Evolutionary conservation across 92 coral and sea anemone species (phyloP).

Genomic region (Chrysogorgia sp.): DNA sequence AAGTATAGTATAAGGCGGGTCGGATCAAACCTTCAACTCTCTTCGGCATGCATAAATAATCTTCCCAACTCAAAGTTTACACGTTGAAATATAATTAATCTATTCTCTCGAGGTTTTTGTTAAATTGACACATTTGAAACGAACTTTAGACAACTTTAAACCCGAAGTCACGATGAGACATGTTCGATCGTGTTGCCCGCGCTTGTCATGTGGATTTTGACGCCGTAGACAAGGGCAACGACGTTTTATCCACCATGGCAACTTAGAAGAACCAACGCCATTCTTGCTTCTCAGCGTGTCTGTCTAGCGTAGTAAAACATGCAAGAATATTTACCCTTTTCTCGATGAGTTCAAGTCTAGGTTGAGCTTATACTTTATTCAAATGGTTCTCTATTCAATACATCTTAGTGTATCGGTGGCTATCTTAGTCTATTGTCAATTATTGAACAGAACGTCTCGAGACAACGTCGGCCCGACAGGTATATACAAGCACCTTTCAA

Average conservation of each 20-base stretch:
- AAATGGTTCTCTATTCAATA: too few relatives aligned
- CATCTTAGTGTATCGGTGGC: too few relatives aligned
- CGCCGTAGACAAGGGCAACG: constrained; percentile 55
- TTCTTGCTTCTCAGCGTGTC: constrained; percentile 41
- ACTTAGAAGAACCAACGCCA: constrained; percentile 45
- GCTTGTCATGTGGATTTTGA: constrained; percentile 19
- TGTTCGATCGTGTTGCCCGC: not conserved
- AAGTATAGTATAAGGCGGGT: not conserved
- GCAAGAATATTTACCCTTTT: not conserved
- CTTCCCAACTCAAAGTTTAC: not conserved
- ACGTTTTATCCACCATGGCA: constrained; percentile 47
- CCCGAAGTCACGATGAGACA: not conserved
- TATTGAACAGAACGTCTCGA: not conserved
- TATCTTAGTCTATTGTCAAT: too few relatives aligned
- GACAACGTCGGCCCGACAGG: not conserved
- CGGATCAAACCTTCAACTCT: not conserved
- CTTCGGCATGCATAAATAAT: constrained; percentile 42
- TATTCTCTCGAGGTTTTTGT: too few relatives aligned
- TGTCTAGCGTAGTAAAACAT: not conserved
- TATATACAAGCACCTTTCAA: too few relatives aligned
- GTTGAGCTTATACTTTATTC: too few relatives aligned
- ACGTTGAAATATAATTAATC: not conserved
- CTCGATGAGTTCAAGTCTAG: too few relatives aligned
- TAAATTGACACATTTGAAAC: not conserved
- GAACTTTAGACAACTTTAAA: not conserved